Evolutionary conservation across 2,888 invertebrate genomes (phyloP).

Genomic region (Ochropacha duplaris): DNA sequence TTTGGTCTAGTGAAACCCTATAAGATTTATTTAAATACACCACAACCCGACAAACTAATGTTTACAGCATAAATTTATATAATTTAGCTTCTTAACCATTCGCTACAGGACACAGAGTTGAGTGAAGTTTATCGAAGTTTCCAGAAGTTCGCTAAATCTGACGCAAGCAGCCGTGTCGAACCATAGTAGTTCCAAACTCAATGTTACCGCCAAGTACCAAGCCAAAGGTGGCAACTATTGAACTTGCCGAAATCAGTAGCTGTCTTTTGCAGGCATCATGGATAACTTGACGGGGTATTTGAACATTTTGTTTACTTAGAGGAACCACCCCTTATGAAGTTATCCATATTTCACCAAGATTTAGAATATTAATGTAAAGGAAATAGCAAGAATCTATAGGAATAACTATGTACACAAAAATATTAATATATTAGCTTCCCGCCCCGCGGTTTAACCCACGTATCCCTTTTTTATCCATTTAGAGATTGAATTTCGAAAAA

Average conservation of each 20-base stretch:
- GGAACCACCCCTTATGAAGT: background rate
- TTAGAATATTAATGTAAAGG: too few species aligned
- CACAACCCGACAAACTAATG: conserved; percentile 25
- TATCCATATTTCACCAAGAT: too few species aligned
- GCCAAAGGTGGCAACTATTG: conserved; percentile 27
- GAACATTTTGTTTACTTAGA: background rate
- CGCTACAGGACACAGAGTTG: conserved; percentile 18
- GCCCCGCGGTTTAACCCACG: too few species aligned
- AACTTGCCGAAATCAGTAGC: conserved; percentile 28
- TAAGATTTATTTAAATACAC: too few species aligned
- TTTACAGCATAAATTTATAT: conserved; percentile 32
- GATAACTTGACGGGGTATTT: background rate
- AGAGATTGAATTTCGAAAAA: too few species aligned
- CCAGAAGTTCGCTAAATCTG: conserved; percentile 42
- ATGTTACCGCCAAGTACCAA: conserved; percentile 16
- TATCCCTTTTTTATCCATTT: too few species aligned
- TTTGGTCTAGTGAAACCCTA: too few species aligned
- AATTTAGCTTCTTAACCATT: conserved; percentile 38
- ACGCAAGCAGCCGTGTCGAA: conserved; percentile 43
- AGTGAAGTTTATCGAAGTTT: conserved; percentile 36
- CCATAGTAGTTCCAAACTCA: conserved; percentile 41
- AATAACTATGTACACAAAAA: too few species aligned
- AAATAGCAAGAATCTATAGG: too few species aligned
- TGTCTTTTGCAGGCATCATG: conserved; percentile 21
- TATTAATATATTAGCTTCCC: too few species aligned